Evolutionary conservation across 2,888 invertebrate genomes (phyloP).

Genomic region (Erpobdella octoculata): DNA sequence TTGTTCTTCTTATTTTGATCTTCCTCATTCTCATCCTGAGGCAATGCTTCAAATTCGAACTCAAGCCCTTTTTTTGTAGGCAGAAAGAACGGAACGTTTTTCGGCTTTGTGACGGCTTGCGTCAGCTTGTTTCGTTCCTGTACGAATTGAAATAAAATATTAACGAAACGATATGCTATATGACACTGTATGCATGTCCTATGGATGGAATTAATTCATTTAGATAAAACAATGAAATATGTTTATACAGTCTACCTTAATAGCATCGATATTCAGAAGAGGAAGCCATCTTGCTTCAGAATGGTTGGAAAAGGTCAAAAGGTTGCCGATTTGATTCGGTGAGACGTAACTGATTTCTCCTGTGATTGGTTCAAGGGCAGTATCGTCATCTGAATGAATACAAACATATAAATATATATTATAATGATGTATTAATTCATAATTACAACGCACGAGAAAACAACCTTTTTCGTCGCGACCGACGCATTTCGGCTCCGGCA

Average conservation of each 20-base stretch:
- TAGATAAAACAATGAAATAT: neutral
- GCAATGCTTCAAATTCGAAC: conserved; percentile 73
- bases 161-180: neutral
- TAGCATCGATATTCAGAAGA: conserved; percentile 9
- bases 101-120: conserved; percentile 70
- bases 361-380: neutral
- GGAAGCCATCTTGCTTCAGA: conserved; percentile 13
- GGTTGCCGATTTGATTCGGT: neutral
- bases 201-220: neutral
- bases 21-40: conserved; percentile 43
- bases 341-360: neutral
- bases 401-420: neutral
- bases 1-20: neutral
- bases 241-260: neutral
- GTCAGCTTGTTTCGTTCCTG: conserved; percentile 74
- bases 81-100: conserved; percentile 88
- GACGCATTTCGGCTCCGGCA: conserved; percentile 41
- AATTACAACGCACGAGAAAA: neutral
- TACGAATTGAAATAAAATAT: conserved; percentile 27
- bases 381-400: neutral
- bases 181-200: neutral
- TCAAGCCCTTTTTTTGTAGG: conserved; percentile 74
- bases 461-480: neutral
- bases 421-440: too few species aligned
- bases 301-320: neutral